phyloP scores from a whole-genome alignment of 2,888 invertebrate genomes.

The Pedicia rivosa region DNA sequence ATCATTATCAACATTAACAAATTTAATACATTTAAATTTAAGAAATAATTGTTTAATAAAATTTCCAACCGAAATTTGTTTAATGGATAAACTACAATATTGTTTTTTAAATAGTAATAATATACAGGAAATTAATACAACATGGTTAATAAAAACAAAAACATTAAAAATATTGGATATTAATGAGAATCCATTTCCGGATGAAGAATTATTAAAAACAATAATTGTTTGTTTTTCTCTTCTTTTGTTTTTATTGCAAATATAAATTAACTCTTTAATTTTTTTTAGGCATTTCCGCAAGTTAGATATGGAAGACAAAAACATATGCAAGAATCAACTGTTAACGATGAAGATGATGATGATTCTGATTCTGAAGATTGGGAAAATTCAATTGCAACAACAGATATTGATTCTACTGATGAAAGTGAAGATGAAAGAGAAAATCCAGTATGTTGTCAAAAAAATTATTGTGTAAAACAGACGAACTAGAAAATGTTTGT shows the following conservation, averaged over 20 bases:
- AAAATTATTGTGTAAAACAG: slow-evolving; percentile 9
- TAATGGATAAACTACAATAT: slow-evolving; percentile 35
- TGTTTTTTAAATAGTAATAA: slow-evolving; percentile 36
- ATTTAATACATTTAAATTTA: slow-evolving; percentile 45
- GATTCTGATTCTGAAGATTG: slow-evolving; percentile 36
- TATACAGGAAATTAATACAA: slow-evolving; percentile 7
- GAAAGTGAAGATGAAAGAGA: slow-evolving; percentile 40
- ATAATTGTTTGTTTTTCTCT: neutral
- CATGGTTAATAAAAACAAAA: slow-evolving; percentile 22
- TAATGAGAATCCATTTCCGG: slow-evolving; percentile 36
- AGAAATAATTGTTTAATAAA: slow-evolving; percentile 36
- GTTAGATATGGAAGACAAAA: neutral
- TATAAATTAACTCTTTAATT: too few species aligned
- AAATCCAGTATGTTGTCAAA: slow-evolving; percentile 33
- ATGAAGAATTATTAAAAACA: slow-evolving; percentile 24
- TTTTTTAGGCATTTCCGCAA: too few species aligned
- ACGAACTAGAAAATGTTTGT: slow-evolving; percentile 7
- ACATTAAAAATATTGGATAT: slow-evolving; percentile 38
- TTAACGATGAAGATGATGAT: slow-evolving; percentile 13
- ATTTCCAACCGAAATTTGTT: slow-evolving; percentile 33
- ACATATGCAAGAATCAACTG: neutral
- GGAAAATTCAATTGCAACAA: slow-evolving; percentile 44
- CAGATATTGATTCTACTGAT: slow-evolving; percentile 41
- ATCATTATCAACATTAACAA: slow-evolving; percentile 34
- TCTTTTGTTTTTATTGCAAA: too few species aligned